Percentiles rank a stretch among this genome's conserved stretches.
Evolutionary conservation across 2,113 vertebrate genomes (phyloP).

Genomic region (Oncorhynchus tshawytscha): DNA sequence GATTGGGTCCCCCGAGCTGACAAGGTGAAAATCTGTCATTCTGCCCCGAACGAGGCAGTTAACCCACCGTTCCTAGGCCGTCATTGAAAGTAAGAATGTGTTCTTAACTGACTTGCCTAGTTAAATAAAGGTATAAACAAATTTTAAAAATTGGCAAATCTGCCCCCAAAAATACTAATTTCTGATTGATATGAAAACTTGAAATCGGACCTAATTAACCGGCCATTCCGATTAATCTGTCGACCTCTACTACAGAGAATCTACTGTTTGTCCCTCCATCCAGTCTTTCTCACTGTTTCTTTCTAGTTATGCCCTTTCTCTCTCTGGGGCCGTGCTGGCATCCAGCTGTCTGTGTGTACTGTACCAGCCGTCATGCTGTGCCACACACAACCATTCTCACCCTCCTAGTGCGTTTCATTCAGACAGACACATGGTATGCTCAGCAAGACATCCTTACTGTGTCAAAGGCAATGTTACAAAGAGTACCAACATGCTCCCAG

Average conservation of each 20-base stretch:
- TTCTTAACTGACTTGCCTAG: too few species aligned
- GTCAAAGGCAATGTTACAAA: conserved; percentile 49
- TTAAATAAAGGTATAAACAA: too few species aligned
- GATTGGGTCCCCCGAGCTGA: too few species aligned
- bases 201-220: too few species aligned
- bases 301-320: conserved; percentile 4
- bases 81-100: too few species aligned
- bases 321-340: conserved; percentile 51
- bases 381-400: conserved; percentile 6
- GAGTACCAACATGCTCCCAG: conserved; percentile 25
- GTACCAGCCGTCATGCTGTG: conserved; percentile 58
- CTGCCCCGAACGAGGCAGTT: too few species aligned
- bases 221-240: too few species aligned
- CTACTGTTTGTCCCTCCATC: conserved; percentile 22
- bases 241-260: background rate
- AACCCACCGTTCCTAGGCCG: too few species aligned
- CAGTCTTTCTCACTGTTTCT: conserved; percentile 16
- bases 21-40: too few species aligned
- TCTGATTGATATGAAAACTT: too few species aligned
- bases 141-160: too few species aligned
- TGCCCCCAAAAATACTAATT: too few species aligned
- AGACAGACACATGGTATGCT: conserved; percentile 42
- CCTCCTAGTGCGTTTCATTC: conserved; percentile 29
- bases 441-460: conserved; percentile 55
- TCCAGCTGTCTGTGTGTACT: conserved; percentile 66